A percentile compares a stretch with the other conserved stretches of the same genome.
These are phyloP conservation scores for Mionectes olivaceus DNA, from an alignment of 2,797 vertebrate species.

Conservation along the genomic window DNA sequence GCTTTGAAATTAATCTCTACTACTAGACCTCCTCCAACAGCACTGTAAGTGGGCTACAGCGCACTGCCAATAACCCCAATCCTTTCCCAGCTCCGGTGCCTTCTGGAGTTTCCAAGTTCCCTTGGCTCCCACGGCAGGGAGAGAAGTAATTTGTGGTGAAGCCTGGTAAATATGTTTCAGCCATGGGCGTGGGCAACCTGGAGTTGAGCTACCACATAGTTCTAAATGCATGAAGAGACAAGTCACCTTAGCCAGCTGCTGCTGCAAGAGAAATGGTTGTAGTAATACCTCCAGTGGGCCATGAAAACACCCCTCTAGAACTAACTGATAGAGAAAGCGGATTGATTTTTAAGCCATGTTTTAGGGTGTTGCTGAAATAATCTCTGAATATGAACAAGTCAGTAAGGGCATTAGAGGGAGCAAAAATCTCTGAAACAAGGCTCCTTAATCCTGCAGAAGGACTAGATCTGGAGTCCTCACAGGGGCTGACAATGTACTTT, in stretches of 20 bases:
- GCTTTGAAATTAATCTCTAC: not conserved
- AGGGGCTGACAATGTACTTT: not conserved
- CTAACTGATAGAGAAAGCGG: not conserved
- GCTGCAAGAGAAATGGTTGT: not conserved
- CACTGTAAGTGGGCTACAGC: not conserved
- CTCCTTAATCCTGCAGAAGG: not conserved
- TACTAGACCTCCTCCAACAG: not conserved
- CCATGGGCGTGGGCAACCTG: not conserved
- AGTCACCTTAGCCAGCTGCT: not conserved
- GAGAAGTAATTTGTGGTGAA: not conserved
- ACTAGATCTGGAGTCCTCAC: not conserved
- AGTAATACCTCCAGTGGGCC: not conserved
- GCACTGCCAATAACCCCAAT: not conserved
- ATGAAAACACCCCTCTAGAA: not conserved
- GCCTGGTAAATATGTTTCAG: not conserved
- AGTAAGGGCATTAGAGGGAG: not conserved
- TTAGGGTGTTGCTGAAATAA: not conserved
- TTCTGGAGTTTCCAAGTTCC: not conserved
- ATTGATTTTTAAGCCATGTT: not conserved
- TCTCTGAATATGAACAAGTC: not conserved
- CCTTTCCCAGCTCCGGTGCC: not conserved
- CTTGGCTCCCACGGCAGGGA: not conserved
- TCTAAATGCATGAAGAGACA: not conserved
- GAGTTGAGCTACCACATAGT: not conserved
- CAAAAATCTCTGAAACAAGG: not conserved